Evolutionary conservation across 2,113 vertebrate genomes (phyloP).

Genomic region (Rana temporaria): DNA sequence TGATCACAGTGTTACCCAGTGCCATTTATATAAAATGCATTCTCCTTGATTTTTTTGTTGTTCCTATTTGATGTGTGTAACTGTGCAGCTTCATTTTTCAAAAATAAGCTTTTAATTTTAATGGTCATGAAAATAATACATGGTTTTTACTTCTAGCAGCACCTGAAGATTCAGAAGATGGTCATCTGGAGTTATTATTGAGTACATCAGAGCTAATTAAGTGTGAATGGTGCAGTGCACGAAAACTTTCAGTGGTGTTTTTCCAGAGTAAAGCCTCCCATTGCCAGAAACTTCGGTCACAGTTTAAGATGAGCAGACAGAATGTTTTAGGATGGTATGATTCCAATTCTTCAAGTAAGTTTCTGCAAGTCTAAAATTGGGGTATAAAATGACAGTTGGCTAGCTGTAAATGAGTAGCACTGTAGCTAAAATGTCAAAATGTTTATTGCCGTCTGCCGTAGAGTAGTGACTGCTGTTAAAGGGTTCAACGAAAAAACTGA

Average conservation of each 20-base stretch:
- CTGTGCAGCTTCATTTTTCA: too few species aligned
- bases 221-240: constrained; percentile 93
- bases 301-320: constrained; percentile 84
- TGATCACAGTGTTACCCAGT: too few species aligned
- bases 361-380: neutral
- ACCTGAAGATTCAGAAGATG: constrained; percentile 66
- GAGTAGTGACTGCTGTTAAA: too few species aligned
- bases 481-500: too few species aligned
- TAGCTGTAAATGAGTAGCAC: too few species aligned
- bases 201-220: constrained; percentile 87
- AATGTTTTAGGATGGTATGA: constrained; percentile 84
- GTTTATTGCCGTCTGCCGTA: too few species aligned
- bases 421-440: too few species aligned
- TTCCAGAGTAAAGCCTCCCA: constrained; percentile 83
- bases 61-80: too few species aligned
- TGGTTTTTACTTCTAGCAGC: neutral
- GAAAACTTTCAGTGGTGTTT: constrained; percentile 92
- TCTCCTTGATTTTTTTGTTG: too few species aligned
- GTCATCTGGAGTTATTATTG: constrained; percentile 78
- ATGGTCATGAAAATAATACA: neutral
- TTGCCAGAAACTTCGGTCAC: constrained; percentile 81
- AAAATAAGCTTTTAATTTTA: too few species aligned
- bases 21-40: too few species aligned
- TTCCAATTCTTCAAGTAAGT: constrained; percentile 82
- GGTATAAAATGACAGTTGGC: too few species aligned